These are phyloP conservation scores for Trichechus manatus DNA, from an alignment of 2,113 vertebrate species.

Conservation along the genomic window DNA sequence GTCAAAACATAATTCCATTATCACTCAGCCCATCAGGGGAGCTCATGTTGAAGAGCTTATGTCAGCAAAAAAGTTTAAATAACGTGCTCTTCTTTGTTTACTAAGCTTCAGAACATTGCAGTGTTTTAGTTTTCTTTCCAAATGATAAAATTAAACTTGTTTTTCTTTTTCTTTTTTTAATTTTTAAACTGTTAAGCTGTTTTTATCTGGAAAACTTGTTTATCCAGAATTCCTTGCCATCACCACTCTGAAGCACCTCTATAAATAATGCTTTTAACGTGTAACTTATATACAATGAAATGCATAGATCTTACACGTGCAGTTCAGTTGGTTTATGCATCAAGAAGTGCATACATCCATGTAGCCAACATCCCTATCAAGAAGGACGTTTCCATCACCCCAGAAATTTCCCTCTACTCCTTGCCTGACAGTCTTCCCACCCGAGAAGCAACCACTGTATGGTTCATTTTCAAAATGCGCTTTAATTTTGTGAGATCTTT, in stretches of 20 bases:
- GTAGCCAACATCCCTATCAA: not conserved
- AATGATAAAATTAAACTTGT: not conserved
- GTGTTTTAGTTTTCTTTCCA: not conserved
- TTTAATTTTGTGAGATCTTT: not conserved
- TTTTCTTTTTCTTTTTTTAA: not conserved
- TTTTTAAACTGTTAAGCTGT: not conserved
- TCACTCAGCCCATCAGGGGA: fast-evolving
- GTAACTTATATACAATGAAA: not conserved
- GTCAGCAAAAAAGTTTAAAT: not conserved
- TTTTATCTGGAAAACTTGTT: conserved; percentile 30
- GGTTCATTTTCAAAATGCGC: not conserved
- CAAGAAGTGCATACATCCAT: fast-evolving
- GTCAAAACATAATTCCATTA: not conserved
- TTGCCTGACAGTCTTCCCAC: not conserved
- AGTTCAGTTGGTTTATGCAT: not conserved
- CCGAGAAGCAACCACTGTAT: not conserved
- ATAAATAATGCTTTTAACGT: not conserved
- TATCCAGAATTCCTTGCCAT: not conserved
- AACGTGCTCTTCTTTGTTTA: not conserved
- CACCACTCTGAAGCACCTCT: not conserved
- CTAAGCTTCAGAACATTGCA: not conserved
- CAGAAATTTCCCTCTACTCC: not conserved
- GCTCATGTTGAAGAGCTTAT: not conserved
- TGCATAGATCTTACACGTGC: not conserved
- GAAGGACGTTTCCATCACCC: not conserved